phyloP scores from a whole-genome alignment of 2,888 invertebrate species.

The Lottia gigantea region DNA sequence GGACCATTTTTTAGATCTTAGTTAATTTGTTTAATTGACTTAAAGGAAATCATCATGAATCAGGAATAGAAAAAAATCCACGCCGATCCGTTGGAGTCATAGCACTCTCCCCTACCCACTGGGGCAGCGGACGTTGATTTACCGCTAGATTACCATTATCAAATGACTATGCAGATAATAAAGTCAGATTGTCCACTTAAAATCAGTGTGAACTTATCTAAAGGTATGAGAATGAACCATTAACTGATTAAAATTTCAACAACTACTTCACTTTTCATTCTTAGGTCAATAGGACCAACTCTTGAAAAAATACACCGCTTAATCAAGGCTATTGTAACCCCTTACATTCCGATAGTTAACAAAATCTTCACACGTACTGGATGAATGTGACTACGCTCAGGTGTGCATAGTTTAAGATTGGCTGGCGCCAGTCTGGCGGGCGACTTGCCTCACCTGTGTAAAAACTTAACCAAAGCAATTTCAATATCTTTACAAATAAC shows the following conservation, averaged over 20 bases:
- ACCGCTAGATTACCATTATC: too few species aligned
- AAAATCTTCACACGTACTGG: slow-evolving; percentile 6
- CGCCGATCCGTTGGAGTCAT: too few species aligned
- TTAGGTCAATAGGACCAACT: neutral
- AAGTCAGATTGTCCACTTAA: too few species aligned
- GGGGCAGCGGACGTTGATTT: too few species aligned
- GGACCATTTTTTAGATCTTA: too few species aligned
- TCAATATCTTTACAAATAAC: slow-evolving; percentile 11
- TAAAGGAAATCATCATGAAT: too few species aligned
- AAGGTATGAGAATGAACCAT: neutral
- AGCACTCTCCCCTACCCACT: too few species aligned
- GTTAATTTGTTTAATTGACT: too few species aligned
- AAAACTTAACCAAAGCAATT: slow-evolving; percentile 11
- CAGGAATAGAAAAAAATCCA: too few species aligned
- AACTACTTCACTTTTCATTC: slow-evolving; percentile 6
- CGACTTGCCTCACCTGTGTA: slow-evolving; percentile 10
- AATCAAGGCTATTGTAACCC: neutral
- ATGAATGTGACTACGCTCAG: slow-evolving; percentile 11
- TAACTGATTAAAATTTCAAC: slow-evolving; percentile 7
- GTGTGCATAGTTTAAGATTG: slow-evolving; percentile 6
- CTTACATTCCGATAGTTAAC: slow-evolving; percentile 2
- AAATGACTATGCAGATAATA: too few species aligned
- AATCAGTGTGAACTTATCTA: too few species aligned
- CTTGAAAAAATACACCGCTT: neutral
- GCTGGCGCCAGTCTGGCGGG: slow-evolving; percentile 11